Evolutionary conservation across 2,113 vertebrate species (phyloP).

Genomic region (Illadopsis cleaveri): DNA sequence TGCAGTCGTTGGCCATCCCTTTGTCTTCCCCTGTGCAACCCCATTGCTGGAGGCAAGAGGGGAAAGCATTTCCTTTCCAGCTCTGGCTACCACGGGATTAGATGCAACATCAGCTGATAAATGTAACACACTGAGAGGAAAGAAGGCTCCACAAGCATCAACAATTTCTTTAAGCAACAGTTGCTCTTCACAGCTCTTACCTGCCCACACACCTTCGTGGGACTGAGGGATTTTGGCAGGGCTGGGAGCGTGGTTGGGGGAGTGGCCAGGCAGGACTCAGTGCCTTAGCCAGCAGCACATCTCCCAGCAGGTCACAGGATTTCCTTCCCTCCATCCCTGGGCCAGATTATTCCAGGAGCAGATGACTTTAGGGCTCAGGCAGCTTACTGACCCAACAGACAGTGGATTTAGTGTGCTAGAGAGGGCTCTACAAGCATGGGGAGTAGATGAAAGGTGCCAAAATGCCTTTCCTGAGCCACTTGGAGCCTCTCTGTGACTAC

Average conservation of each 20-base stretch:
- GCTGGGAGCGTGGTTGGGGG: background rate
- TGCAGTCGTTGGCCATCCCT: rapidly evolving
- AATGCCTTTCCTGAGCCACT: background rate
- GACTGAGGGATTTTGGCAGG: background rate
- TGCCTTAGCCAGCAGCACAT: background rate
- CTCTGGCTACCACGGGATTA: background rate
- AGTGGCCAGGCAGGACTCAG: background rate
- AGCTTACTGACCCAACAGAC: background rate
- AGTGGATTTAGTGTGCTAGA: background rate
- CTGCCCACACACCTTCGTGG: background rate
- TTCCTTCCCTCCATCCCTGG: background rate
- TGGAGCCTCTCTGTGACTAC: background rate
- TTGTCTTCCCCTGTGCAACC: background rate
- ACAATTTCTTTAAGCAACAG: background rate
- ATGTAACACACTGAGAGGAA: background rate
- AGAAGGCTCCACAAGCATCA: background rate
- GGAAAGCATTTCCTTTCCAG: background rate
- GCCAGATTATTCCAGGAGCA: background rate
- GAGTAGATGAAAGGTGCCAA: background rate
- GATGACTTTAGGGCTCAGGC: background rate
- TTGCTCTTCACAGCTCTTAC: background rate
- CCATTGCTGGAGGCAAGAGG: background rate
- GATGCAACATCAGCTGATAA: background rate
- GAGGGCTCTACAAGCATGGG: background rate
- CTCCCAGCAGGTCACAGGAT: background rate